These are phyloP conservation scores for Menura novaehollandiae DNA, from an alignment of 2,113 vertebrate species.

Conservation along the genomic window DNA sequence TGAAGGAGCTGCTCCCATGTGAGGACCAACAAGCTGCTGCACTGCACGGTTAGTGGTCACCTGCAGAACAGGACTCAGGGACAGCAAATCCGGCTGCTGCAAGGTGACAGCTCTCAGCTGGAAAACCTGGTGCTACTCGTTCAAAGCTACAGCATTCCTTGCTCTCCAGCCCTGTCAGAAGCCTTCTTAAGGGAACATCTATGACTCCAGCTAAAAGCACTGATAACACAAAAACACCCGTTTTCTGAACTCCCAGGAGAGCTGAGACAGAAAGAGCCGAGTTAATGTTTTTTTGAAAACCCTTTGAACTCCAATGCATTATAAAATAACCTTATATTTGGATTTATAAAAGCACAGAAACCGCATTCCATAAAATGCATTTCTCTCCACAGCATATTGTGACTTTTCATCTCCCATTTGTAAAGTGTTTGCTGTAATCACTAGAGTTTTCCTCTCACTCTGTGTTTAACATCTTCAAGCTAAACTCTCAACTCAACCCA, in stretches of 20 bases:
- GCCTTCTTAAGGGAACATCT: neutral
- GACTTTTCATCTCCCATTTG: neutral
- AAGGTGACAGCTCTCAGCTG: neutral
- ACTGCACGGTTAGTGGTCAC: neutral
- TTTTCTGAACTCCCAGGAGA: neutral
- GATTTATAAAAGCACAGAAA: neutral
- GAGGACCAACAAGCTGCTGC: neutral
- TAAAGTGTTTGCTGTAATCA: neutral
- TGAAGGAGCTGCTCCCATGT: neutral
- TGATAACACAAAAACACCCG: neutral
- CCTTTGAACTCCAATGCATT: neutral
- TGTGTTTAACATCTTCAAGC: neutral
- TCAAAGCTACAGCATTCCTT: neutral
- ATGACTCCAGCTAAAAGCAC: neutral
- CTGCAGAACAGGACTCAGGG: accelerated
- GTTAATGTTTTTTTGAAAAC: neutral
- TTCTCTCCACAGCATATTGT: neutral
- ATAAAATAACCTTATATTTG: neutral
- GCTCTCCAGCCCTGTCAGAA: neutral
- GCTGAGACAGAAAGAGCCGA: neutral
- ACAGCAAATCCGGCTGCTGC: neutral
- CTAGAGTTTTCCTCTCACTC: neutral
- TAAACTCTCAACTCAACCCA: neutral
- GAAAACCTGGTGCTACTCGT: neutral
- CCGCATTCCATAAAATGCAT: neutral